Evolutionary conservation across 2,888 invertebrate species (phyloP), one percentile per base, ranked within the genome.

Genomic region (Thera obeliscata): DNA sequence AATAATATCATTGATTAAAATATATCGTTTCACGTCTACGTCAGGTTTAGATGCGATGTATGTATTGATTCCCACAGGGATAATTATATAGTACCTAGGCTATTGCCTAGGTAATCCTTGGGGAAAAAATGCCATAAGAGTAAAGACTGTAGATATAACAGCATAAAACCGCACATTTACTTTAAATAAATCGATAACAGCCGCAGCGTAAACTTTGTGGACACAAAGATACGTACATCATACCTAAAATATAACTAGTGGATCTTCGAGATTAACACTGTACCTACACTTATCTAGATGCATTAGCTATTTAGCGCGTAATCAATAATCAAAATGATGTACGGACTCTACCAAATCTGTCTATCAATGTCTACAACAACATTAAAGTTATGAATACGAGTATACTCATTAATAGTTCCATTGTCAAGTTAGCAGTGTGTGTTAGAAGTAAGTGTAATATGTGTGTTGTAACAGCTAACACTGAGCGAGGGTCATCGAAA

Each of bases 401-500:
- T 35, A 36, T 8, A 33, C 38, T 52, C 52, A 46, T 8, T 52
- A 33, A 52, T 52, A 52, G 7, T 64, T 8, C 11, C 22, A 46
- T 35, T 52, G 43, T 46, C 55, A 49, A 58, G 12, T 36, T 38
- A 11, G 57, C 59, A 33, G 60, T 50, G 48, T 65, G 61, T 48
- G 60, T 67, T 69, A 67, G 59, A 12, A 5, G 8, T 12, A 48
- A 8, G 67, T 61, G 52, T 52, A 33, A 50, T 59, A 66, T 67
- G 58, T 68, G 56, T 73, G 71, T 73, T 69, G 69, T 69, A 75
- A 73, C 61, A 63, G 35, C 69, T 59, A 11, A 63, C 69, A 67
- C 46, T 60, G 57, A 64, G 56, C 68, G 72, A 71, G 72, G 73
- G 77, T 76, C 81, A 77, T 75, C 77, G 78, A 77, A 79, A 81